Evolutionary conservation across 2,797 vertebrate genomes (phyloP).

Genomic region (Crocidura indochinensis): DNA sequence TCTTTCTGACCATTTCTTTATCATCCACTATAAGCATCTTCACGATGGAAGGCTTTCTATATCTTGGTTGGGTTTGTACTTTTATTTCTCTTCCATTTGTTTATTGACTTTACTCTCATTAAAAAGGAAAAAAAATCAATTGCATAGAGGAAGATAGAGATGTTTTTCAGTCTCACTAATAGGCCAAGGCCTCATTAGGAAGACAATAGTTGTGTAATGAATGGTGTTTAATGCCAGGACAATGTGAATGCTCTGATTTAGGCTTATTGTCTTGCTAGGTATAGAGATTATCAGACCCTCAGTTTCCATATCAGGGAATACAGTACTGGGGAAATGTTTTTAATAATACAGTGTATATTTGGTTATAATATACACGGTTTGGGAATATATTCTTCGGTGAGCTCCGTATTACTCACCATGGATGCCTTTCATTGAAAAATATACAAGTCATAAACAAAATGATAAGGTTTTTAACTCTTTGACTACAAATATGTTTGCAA

Average conservation of each 20-base stretch:
- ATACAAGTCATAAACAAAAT: slow-evolving; percentile 4
- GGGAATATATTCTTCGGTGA: not conserved
- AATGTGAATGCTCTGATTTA: slow-evolving; percentile 60
- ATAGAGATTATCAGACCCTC: not conserved
- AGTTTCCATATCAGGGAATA: not conserved
- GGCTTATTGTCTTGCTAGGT: not conserved
- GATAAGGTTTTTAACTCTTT: slow-evolving; percentile 69
- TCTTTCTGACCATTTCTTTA: not conserved
- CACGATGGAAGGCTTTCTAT: not conserved
- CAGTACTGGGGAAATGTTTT: not conserved
- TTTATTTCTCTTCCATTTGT: slow-evolving; percentile 63
- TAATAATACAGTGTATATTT: not conserved
- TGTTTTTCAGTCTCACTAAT: slow-evolving; percentile 68
- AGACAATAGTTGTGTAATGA: slow-evolving; percentile 51
- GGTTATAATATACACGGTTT: not conserved
- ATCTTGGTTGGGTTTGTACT: slow-evolving; percentile 12
- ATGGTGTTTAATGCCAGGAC: slow-evolving; percentile 45
- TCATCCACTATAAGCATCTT: not conserved
- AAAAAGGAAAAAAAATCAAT: slow-evolving; percentile 57
- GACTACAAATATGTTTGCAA: slow-evolving; percentile 67
- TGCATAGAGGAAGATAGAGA: slow-evolving; percentile 48
- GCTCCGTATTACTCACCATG: not conserved
- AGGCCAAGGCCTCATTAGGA: slow-evolving; percentile 66
- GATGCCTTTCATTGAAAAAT: slow-evolving; percentile 57
- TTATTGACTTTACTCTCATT: slow-evolving; percentile 52